Evolutionary conservation across 2,888 invertebrate genomes (phyloP).

Genomic region (Cepaea hortensis): DNA sequence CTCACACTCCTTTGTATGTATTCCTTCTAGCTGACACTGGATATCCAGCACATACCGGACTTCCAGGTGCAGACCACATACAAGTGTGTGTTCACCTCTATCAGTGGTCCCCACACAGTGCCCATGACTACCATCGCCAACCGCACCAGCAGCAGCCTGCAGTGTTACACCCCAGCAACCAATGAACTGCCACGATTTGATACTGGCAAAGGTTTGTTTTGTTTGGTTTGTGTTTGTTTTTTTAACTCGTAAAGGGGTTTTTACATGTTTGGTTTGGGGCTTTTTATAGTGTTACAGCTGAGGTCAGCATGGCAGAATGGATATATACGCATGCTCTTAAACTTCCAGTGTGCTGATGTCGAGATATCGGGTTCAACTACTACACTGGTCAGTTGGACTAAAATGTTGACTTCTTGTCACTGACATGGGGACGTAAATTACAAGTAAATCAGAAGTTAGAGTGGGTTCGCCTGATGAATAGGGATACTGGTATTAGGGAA

Average conservation of each 20-base stretch:
- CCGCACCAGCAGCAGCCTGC: constrained; percentile 80
- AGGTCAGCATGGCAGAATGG: too few species aligned
- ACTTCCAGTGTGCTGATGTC: too few species aligned
- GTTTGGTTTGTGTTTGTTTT: background rate
- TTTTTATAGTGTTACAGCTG: background rate
- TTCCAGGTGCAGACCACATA: constrained; percentile 82
- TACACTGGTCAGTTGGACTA: too few species aligned
- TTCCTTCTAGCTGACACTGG: constrained; percentile 85
- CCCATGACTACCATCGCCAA: constrained; percentile 41
- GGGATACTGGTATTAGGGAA: too few species aligned
- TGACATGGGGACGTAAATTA: too few species aligned
- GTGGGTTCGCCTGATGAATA: too few species aligned
- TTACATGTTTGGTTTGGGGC: background rate
- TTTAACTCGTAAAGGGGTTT: background rate
- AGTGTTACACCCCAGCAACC: constrained; percentile 95
- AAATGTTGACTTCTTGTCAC: too few species aligned
- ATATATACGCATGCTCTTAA: too few species aligned
- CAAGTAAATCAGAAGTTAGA: too few species aligned
- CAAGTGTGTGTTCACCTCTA: constrained; percentile 89
- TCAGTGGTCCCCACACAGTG: constrained; percentile 47
- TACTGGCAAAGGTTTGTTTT: constrained; percentile 80
- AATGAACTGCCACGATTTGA: constrained; percentile 94
- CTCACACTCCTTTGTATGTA: too few species aligned
- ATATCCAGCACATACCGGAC: constrained; percentile 95
- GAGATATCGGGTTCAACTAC: too few species aligned